phyloP scores from a whole-genome alignment of 2,797 vertebrate species.

The Saguinus oedipus region DNA sequence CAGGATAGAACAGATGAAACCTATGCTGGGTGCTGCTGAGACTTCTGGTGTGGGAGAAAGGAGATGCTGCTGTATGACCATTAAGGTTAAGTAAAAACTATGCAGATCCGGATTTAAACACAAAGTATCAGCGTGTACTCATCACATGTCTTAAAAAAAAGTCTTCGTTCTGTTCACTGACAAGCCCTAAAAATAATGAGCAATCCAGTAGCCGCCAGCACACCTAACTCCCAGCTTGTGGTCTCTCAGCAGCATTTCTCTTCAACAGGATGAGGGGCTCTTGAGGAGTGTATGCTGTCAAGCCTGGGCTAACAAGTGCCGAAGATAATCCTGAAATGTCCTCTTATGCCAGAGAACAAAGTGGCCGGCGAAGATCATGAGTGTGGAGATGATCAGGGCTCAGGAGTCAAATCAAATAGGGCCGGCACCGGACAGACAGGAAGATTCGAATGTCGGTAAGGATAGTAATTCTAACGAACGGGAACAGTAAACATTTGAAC shows the following conservation, averaged over 20 bases:
- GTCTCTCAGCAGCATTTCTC: neutral
- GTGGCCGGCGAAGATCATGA: too few relatives aligned
- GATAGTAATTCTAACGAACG: neutral
- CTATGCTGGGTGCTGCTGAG: accelerated
- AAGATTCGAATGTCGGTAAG: accelerated
- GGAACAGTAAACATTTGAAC: neutral
- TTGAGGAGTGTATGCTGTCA: accelerated
- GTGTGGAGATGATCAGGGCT: accelerated
- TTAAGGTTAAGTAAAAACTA: accelerated
- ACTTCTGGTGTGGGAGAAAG: accelerated
- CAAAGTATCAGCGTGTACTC: neutral
- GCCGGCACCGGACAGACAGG: neutral
- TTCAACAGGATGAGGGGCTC: neutral
- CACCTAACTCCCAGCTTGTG: accelerated
- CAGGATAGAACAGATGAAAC: neutral
- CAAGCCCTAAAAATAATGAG: neutral
- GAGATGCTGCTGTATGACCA: accelerated
- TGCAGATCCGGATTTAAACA: neutral
- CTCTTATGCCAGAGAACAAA: neutral
- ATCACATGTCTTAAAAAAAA: too few relatives aligned
- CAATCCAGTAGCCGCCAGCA: neutral
- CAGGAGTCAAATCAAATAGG: accelerated
- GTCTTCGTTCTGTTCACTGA: neutral
- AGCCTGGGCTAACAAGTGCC: accelerated
- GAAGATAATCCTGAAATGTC: accelerated